Evolutionary conservation across 1,140 invertebrate genomes (phyloP), one percentile per base, ranked within the genome.

Genomic region (Nasonia longicornis): DNA sequence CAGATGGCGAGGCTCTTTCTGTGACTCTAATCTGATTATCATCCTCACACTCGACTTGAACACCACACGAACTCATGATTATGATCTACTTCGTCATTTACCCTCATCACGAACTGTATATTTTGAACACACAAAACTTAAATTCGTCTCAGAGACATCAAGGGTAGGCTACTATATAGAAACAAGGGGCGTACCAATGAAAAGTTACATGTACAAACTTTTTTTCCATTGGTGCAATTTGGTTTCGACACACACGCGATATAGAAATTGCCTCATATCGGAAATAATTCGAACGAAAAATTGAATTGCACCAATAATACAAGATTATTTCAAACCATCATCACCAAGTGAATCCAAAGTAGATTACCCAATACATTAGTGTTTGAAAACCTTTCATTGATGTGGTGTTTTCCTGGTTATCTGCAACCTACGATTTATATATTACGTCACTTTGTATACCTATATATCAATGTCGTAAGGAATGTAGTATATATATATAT

Each of bases 321-420:
- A 48, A 58, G 38, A 71, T 31, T 58, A 71, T 64, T 22, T 31
- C 2, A 48, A 72, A 66, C 16, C 31, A 73, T 72, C 45, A 72
- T 78, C 35, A 74, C n/a, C 42, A 83, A 84, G 74, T 84, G 81
- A 58, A 78, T 83, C 85, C 83, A 86, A 75, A 73, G 86, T 88
- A 88, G 86, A 87, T 84, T 80, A 84, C 77, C 80, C 64, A 74
- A 64, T 74, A 78, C 45, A 79, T 87, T 89, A 88, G 88, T 87
- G 85, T 88, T 88, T 88, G 86, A 84, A 83, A 70, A 73, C 84
- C 81, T 84, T 79, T 84, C 86, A 86, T 90, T 87, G 86, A 84
- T 90, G 89, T 90, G 86, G 84, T 89, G 87, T 89, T 86, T 83
- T 86, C 79, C 86, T 85, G 84, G 79, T 82, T 85, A 81, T 79